Percentiles rank a stretch among this genome's conserved stretches.
These are phyloP conservation scores for Cynaeus angustus DNA, from an alignment of 2,888 invertebrate genomes.

Conservation along the genomic window DNA sequence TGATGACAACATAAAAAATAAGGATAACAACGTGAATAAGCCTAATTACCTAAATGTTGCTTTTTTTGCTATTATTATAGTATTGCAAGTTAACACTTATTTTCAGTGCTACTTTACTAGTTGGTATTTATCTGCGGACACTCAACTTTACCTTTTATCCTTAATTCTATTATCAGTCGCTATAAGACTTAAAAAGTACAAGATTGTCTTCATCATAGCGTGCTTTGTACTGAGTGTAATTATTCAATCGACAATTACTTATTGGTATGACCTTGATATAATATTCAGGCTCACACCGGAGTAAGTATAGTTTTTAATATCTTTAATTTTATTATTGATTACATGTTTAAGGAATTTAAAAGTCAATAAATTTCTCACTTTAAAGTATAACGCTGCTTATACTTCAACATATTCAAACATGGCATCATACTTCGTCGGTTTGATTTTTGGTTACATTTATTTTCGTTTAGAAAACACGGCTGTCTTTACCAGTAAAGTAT, in stretches of 20 bases:
- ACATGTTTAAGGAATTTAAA: slow-evolving; percentile 48
- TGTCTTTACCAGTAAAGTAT: slow-evolving; percentile 15
- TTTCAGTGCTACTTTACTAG: slow-evolving; percentile 49
- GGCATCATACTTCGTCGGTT: slow-evolving; percentile 59
- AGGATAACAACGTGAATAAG: too few relatives aligned
- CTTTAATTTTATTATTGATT: not conserved
- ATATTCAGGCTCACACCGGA: slow-evolving; percentile 57
- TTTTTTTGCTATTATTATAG: too few relatives aligned
- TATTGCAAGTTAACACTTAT: too few relatives aligned
- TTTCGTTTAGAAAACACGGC: slow-evolving; percentile 38
- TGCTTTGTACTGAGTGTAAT: slow-evolving; percentile 50
- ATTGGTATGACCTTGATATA: slow-evolving; percentile 55
- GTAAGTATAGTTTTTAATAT: slow-evolving; percentile 51
- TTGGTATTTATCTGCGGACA: slow-evolving; percentile 51
- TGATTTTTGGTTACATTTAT: slow-evolving; percentile 58
- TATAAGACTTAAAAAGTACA: slow-evolving; percentile 27
- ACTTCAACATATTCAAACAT: slow-evolving; percentile 58
- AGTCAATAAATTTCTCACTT: slow-evolving; percentile 55
- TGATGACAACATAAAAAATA: too few relatives aligned
- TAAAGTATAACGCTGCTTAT: slow-evolving; percentile 57
- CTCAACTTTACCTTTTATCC: slow-evolving; percentile 48
- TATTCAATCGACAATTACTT: slow-evolving; percentile 52
- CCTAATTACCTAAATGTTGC: too few relatives aligned
- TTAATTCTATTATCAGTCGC: slow-evolving; percentile 38
- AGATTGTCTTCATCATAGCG: slow-evolving; percentile 34